phyloP scores from a whole-genome alignment of 2,797 vertebrate species.

The Enteromius afrohamiltoni region DNA sequence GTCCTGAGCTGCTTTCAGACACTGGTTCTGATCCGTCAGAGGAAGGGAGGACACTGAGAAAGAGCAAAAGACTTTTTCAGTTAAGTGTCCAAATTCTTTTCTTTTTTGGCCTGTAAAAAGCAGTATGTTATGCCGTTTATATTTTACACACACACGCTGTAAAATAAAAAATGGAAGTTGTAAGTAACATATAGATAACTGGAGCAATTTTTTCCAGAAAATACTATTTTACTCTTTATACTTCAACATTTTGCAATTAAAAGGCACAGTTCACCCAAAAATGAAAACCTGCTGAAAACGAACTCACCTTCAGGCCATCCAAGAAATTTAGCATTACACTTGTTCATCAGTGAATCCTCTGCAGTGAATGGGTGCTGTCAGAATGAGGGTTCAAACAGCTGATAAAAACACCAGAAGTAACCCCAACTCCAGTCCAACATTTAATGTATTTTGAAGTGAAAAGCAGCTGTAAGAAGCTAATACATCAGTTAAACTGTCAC shows the following conservation, averaged over 20 bases:
- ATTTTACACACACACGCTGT: neutral
- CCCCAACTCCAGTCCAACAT: neutral
- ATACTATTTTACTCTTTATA: neutral
- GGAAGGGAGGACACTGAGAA: conserved; percentile 73
- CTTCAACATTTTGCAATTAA: neutral
- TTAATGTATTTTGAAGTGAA: neutral
- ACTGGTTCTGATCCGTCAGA: conserved; percentile 82
- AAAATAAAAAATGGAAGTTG: neutral
- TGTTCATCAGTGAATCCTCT: no score
- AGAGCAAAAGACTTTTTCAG: conserved; percentile 7
- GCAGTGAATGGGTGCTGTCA: neutral
- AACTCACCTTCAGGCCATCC: neutral
- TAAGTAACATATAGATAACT: neutral
- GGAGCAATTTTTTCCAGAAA: neutral
- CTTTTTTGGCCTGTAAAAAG: neutral
- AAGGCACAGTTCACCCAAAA: neutral
- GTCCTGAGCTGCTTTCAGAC: conserved; percentile 87
- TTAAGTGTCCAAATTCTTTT: neutral
- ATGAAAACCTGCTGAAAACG: neutral
- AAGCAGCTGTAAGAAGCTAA: neutral
- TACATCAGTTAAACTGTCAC: neutral
- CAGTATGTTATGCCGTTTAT: neutral
- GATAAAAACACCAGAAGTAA: neutral
- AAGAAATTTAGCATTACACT: neutral
- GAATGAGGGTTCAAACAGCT: neutral